These are phyloP conservation scores for Mellivora capensis DNA, from an alignment of 2,113 vertebrate genomes.

Conservation along the genomic window DNA sequence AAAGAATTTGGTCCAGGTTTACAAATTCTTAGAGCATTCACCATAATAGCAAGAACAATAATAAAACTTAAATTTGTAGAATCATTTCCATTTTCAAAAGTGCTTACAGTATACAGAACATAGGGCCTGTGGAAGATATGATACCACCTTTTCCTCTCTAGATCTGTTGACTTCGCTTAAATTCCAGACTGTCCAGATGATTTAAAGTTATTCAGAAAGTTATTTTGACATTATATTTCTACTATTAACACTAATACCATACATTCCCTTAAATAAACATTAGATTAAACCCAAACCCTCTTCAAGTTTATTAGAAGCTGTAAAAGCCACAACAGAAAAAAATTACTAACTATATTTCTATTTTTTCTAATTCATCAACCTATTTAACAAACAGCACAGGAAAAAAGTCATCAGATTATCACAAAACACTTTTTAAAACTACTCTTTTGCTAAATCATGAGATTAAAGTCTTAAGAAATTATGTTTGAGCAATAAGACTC, in stretches of 20 bases:
- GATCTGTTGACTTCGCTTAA: not conserved
- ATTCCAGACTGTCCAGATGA: not conserved
- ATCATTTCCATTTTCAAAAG: not conserved
- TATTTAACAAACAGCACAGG: conserved; percentile 14
- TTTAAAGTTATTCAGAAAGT: not conserved
- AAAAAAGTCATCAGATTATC: not conserved
- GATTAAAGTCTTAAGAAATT: conserved; percentile 12
- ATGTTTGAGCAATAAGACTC: not conserved
- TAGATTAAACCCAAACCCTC: not conserved
- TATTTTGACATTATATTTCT: not conserved
- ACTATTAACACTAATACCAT: not conserved
- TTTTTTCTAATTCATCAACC: not conserved
- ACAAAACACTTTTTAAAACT: not conserved
- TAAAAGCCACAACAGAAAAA: not conserved
- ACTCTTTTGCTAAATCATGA: not conserved
- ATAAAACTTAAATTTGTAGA: not conserved
- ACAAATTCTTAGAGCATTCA: not conserved
- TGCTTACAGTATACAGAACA: not conserved
- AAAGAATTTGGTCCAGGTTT: not conserved
- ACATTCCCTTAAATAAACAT: not conserved
- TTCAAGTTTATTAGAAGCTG: not conserved
- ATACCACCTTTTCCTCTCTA: not conserved
- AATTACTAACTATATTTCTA: not conserved
- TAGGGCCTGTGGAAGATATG: not conserved
- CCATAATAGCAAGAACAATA: not conserved